Evolutionary conservation across 2,113 vertebrate species (phyloP).

Genomic region (Nyctibius bracteatus): DNA sequence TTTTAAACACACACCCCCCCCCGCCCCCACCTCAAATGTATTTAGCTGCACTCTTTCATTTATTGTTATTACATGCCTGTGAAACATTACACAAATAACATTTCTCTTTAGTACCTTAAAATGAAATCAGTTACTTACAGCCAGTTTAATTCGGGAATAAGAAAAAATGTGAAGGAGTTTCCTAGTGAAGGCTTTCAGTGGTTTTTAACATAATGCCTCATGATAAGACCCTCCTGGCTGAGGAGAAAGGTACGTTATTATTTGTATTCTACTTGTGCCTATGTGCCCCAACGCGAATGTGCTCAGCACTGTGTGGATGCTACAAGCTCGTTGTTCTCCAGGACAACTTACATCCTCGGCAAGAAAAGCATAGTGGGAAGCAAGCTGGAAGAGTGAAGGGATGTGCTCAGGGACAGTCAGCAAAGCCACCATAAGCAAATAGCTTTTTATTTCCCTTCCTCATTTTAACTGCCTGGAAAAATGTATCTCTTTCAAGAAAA

Average conservation of each 20-base stretch:
- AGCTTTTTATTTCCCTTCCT: not conserved
- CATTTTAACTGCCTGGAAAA: not conserved
- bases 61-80: not conserved
- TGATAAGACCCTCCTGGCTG: not conserved
- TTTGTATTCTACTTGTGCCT: not conserved
- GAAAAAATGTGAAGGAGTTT: not conserved
- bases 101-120: not conserved
- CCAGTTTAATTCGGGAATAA: not conserved
- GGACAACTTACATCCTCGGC: not conserved
- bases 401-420: not conserved
- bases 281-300: fast-evolving
- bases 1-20: not conserved
- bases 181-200: not conserved
- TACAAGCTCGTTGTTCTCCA: not conserved
- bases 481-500: not conserved
- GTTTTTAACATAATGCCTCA: constrained; percentile 5
- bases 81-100: not conserved
- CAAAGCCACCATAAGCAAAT: not conserved
- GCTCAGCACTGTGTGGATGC: not conserved
- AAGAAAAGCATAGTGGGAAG: not conserved
- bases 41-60: not conserved
- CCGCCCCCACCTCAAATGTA: not conserved
- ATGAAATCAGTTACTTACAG: not conserved
- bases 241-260: not conserved
- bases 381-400: not conserved